Evolutionary conservation across 1,140 invertebrate species (phyloP).

Genomic region (Cydia splendana): DNA sequence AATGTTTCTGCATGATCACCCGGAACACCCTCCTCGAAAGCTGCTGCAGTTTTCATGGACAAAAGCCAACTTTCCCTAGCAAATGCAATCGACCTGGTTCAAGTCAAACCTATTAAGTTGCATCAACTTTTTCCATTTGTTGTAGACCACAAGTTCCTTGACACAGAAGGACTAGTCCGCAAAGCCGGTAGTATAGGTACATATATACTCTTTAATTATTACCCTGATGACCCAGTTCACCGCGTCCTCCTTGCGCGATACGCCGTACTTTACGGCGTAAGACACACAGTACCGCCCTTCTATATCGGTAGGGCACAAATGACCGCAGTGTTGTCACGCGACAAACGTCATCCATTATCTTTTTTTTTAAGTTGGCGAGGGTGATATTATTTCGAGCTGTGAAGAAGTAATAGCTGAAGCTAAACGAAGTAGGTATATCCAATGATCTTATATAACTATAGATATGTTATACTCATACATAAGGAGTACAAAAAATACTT

Average conservation of each 20-base stretch:
- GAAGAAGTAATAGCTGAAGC: no score
- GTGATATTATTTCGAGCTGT: no score
- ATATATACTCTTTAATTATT: conserved; percentile 23
- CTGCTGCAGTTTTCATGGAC: background rate
- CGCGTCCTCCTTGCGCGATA: background rate
- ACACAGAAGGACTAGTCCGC: background rate
- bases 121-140: background rate
- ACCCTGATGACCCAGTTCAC: conserved; percentile 25
- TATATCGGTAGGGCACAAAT: background rate
- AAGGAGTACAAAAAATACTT: no score
- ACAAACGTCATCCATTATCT: background rate
- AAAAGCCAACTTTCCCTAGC: conserved; percentile 1
- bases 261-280: background rate
- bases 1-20: no score
- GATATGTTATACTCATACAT: no score
- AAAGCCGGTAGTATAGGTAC: background rate
- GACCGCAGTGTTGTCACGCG: background rate
- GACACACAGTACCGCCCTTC: conserved; percentile 5
- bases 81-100: background rate
- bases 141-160: background rate
- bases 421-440: no score
- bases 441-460: no score
- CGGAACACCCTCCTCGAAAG: background rate
- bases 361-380: background rate
- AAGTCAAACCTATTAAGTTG: conserved; percentile 5